phyloP scores from a whole-genome alignment of 2,113 vertebrate species.

The Ciconia maguari region DNA sequence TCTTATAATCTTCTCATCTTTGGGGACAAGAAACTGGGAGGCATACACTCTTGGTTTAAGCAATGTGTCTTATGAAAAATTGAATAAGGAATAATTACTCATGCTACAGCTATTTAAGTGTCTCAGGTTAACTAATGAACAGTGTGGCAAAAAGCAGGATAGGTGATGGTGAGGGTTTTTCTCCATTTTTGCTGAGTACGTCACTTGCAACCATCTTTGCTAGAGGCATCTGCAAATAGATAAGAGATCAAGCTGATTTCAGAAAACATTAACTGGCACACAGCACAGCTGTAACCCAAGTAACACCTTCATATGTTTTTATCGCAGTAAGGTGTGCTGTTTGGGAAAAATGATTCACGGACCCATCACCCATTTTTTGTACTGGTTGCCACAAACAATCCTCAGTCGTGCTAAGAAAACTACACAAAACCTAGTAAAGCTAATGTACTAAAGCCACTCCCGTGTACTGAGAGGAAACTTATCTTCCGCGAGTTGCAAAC shows the following conservation, averaged over 20 bases:
- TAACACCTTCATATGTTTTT: neutral
- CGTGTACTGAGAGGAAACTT: accelerated
- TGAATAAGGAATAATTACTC: neutral
- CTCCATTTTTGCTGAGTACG: neutral
- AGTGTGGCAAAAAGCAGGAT: neutral
- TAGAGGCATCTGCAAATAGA: neutral
- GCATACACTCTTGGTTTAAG: neutral
- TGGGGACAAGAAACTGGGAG: neutral
- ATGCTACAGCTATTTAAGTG: neutral
- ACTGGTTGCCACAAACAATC: neutral
- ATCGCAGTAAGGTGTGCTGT: neutral
- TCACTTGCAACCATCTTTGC: neutral
- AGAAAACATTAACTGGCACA: neutral
- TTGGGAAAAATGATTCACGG: neutral
- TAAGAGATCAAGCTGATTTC: neutral
- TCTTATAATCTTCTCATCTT: neutral
- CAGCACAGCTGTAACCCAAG: neutral
- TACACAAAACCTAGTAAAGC: neutral
- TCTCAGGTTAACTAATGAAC: neutral
- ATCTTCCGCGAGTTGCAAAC: neutral
- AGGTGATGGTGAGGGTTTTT: neutral
- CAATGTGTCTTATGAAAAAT: neutral
- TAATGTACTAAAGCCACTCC: neutral
- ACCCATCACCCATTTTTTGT: neutral
- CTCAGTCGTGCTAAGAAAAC: neutral